Percentiles rank a stretch among this genome's conserved stretches.
Evolutionary conservation across 2,797 vertebrate species (phyloP).

Genomic region (Aythya fuligula): DNA sequence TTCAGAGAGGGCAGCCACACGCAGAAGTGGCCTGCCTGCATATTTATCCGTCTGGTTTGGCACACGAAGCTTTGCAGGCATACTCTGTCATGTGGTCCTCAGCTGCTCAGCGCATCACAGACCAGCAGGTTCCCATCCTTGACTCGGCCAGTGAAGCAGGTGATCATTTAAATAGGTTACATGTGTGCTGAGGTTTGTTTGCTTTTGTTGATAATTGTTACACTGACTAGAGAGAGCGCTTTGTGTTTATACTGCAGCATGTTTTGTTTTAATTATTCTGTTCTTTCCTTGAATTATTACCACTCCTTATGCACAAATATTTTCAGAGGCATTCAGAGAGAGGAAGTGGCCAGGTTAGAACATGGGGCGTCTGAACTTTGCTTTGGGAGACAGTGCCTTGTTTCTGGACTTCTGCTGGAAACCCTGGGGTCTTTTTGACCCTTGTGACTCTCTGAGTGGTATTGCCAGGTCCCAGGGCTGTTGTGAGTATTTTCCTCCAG

Average conservation of each 20-base stretch:
- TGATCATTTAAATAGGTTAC: not conserved
- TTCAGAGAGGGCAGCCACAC: not conserved
- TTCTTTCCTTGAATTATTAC: not conserved
- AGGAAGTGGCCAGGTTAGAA: not conserved
- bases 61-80: not conserved
- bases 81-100: not conserved
- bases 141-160: not conserved
- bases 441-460: not conserved
- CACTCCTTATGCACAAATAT: conserved; percentile 64
- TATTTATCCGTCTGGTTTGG: not conserved
- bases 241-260: not conserved
- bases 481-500: not conserved
- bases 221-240: not conserved
- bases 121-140: not conserved
- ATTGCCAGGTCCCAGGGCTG: not conserved
- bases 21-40: not conserved
- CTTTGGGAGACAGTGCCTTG: not conserved
- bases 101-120: not conserved
- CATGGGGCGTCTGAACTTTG: not conserved
- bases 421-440: not conserved
- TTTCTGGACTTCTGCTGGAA: not conserved
- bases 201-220: conserved; percentile 18
- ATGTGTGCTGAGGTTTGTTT: not conserved
- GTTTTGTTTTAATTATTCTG: conserved; percentile 1
- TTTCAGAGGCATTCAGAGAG: conserved; percentile 4